Evolutionary conservation across 2,888 invertebrate species (phyloP).

Genomic region (Hypomecis atomaria): DNA sequence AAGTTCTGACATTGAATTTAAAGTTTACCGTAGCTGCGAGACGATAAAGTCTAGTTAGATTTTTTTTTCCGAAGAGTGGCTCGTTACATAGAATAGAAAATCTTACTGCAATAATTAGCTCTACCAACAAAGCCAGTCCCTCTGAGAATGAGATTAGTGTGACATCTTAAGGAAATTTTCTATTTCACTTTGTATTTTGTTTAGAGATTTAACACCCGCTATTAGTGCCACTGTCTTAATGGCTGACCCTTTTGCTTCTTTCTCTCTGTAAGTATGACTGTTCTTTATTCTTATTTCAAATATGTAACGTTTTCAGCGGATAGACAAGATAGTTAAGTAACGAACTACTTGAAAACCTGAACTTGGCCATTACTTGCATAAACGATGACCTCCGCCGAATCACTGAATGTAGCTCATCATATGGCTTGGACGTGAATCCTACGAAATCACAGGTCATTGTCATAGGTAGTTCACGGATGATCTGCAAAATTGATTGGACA

Average conservation of each 20-base stretch:
- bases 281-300: conserved; percentile 9
- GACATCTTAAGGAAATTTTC: conserved; percentile 42
- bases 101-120: conserved; percentile 46
- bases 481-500: too few species aligned
- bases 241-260: conserved; percentile 18
- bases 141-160: conserved; percentile 45
- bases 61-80: conserved; percentile 36
- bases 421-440: too few species aligned
- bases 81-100: conserved; percentile 49
- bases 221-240: conserved; percentile 28
- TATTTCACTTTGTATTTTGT: conserved; percentile 40
- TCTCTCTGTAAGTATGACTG: conserved; percentile 4
- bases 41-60: conserved; percentile 3
- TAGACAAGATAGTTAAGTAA: conserved; percentile 5
- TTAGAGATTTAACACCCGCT: conserved; percentile 28
- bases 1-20: not conserved
- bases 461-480: too few species aligned
- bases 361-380: too few species aligned
- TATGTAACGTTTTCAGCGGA: conserved; percentile 11
- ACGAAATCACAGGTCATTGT: too few species aligned
- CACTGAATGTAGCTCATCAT: too few species aligned
- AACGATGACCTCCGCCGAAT: too few species aligned
- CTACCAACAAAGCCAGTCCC: conserved; percentile 39
- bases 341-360: not conserved
- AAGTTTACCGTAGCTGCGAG: not conserved